A percentile compares a stretch with the other conserved stretches of the same genome.
These are phyloP conservation scores for Augochlora pura DNA, from an alignment of 1,140 invertebrate species.

Conservation along the genomic window DNA sequence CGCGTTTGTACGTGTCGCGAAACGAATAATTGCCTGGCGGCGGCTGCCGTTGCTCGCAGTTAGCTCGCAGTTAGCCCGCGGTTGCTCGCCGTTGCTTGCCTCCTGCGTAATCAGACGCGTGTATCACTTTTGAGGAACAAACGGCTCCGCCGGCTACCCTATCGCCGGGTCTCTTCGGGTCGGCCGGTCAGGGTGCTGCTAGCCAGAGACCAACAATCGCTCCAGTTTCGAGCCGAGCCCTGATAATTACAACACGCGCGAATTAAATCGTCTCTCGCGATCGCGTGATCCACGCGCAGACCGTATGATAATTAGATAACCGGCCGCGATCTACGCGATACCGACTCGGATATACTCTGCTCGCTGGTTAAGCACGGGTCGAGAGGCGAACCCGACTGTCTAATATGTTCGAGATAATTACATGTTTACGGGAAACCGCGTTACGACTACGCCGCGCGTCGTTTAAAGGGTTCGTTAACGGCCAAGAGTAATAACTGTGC, in stretches of 20 bases:
- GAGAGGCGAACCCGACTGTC: not conserved
- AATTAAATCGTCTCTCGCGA: slow-evolving; percentile 28
- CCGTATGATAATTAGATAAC: slow-evolving; percentile 36
- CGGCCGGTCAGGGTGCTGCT: not conserved
- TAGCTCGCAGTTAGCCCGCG: no score
- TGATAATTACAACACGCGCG: slow-evolving; percentile 21
- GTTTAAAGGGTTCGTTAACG: no score
- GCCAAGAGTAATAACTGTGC: no score
- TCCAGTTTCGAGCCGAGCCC: slow-evolving; percentile 6
- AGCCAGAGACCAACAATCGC: slow-evolving; percentile 8
- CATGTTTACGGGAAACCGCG: not conserved
- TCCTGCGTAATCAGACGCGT: slow-evolving; percentile 35
- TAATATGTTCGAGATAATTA: not conserved
- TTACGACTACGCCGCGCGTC: no score
- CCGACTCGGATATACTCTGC: not conserved
- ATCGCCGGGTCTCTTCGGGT: not conserved
- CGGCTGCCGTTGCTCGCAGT: not conserved
- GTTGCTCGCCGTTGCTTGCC: not conserved
- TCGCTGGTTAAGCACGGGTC: not conserved
- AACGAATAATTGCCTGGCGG: slow-evolving; percentile 35
- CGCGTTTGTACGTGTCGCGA: slow-evolving; percentile 49
- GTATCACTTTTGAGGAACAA: slow-evolving; percentile 36
- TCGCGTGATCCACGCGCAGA: slow-evolving; percentile 12
- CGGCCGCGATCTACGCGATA: not conserved
- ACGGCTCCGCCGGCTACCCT: slow-evolving; percentile 9